Percentiles rank a stretch among this genome's conserved stretches.
Conservation (phyloP, 2,888 invertebrate species). For the Drepanosiphum platanoidis region DNA sequence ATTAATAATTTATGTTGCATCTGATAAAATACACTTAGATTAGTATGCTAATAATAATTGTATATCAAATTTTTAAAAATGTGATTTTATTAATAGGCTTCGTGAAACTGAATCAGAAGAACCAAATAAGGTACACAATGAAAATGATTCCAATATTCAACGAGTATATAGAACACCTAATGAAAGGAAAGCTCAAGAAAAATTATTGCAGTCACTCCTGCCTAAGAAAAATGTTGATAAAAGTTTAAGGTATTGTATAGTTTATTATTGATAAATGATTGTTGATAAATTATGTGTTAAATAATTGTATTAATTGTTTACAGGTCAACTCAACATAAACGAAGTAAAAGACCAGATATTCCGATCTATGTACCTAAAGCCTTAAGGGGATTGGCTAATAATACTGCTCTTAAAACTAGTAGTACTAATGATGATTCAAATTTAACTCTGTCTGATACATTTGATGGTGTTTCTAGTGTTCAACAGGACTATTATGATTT, state of each 20-base stretch:
- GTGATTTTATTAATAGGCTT: constrained; percentile 20
- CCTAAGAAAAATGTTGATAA: constrained; percentile 12
- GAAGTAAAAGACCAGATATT: constrained; percentile 53
- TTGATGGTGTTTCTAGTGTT: not conserved
- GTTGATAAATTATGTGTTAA: not conserved
- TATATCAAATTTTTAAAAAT: too few relatives aligned
- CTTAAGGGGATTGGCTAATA: constrained; percentile 4
- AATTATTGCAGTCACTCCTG: constrained; percentile 36
- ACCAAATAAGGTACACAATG: not conserved
- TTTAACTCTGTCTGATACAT: not conserved
- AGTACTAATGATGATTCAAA: constrained; percentile 65
- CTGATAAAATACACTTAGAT: too few relatives aligned
- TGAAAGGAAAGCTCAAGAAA: constrained; percentile 52
- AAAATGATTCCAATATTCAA: not conserved
- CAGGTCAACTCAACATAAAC: constrained; percentile 20
- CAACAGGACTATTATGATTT: not conserved
- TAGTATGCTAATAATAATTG: not conserved
- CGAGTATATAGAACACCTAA: constrained; percentile 42
- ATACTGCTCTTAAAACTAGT: constrained; percentile 66
- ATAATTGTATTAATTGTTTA: constrained; percentile 3
- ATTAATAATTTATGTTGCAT: too few relatives aligned
- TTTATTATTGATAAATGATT: not conserved
- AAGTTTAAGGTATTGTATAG: constrained; percentile 23
- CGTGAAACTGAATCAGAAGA: constrained; percentile 5
- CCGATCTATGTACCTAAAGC: constrained; percentile 55